Base-by-base conservation (phyloP, 2,797 vertebrate species). In the Babyrousa celebensis region DNA sequence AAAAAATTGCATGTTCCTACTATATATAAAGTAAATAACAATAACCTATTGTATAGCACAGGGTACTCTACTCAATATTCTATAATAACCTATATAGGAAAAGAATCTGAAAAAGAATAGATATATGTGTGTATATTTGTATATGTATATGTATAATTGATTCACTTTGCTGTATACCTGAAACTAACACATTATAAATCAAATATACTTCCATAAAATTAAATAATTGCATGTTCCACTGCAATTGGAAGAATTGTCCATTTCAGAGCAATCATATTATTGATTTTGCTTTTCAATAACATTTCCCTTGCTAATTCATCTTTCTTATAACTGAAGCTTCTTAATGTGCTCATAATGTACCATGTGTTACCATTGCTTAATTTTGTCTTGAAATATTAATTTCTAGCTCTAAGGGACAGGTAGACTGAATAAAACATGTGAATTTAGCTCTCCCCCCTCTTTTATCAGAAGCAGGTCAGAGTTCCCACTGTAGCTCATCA, bases 351-450 rank as follows among this genome's bases (percentile, higher is more conserved):
- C 60, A 75, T 54, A 92, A 91, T 25, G 9, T 9, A 58, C 62
- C 71, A 29, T 48, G 65, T 70, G 62, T 85, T 92, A 68, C 43
- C 3, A 17, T 48, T 85, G 58, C 27, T 89, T 75, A 92, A 90
- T 63, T 82, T 75, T 89, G 18, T 78, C 65, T 89, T 92, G 65
- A 95, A 92, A 88, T 89, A 79, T 78, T 91, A 62, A 95, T 85
- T 95, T 92, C 40, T 89, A 90, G 29, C 52, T 94, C 72, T 93
- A 43, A 48, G 27, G 18, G 52, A 92, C 23, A 79, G 62, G 78
- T 74, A 92, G 18, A 85, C 29, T 70, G 25, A 95, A 70, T 40
- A 72, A 96, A 96, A 60, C 9, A 75, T 12, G 2, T 63, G 14
- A 12, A 70, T 79, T 96, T 89, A 48, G 16, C 23, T 70, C 85